A percentile compares a stretch with the other conserved stretches of the same genome.
phyloP scores from a whole-genome alignment of 2,888 invertebrate genomes.

The Harpalus rubripes region DNA sequence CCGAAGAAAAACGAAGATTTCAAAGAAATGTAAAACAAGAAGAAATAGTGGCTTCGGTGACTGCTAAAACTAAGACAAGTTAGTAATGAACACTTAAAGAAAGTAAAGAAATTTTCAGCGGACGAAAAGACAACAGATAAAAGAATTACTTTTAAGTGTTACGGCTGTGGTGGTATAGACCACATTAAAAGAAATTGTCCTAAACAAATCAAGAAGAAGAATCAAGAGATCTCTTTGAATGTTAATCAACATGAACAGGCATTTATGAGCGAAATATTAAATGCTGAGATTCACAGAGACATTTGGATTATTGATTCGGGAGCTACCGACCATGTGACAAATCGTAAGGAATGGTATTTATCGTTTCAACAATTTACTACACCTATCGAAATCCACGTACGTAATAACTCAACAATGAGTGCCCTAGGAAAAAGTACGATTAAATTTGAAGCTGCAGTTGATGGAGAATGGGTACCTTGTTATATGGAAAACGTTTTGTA shows the following conservation, averaged over 20 bases:
- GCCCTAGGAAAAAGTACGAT: conserved; percentile 25
- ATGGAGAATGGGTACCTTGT: too few species aligned
- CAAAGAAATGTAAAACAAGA: conserved; percentile 19
- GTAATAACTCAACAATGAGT: too few species aligned
- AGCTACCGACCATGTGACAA: conserved; percentile 57
- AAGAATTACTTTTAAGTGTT: too few species aligned
- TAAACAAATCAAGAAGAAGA: conserved; percentile 1
- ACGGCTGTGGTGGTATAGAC: conserved; percentile 6
- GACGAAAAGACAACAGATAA: too few species aligned
- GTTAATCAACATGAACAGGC: too few species aligned
- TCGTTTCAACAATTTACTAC: not conserved
- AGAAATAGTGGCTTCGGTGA: too few species aligned
- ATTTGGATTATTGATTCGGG: conserved; percentile 63
- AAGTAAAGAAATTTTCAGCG: too few species aligned
- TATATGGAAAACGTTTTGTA: too few species aligned
- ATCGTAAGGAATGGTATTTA: conserved; percentile 54
- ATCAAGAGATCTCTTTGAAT: conserved; percentile 13
- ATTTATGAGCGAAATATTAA: not conserved
- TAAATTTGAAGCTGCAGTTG: conserved; percentile 50
- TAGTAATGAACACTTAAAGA: too few species aligned
- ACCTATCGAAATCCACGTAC: too few species aligned
- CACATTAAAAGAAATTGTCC: conserved; percentile 25
- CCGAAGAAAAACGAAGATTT: too few species aligned
- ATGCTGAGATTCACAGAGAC: not conserved
- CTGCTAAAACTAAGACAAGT: too few species aligned